These are phyloP conservation scores for Tragelaphus scriptus DNA, from an alignment of 2,113 vertebrate genomes.

Conservation along the genomic window DNA sequence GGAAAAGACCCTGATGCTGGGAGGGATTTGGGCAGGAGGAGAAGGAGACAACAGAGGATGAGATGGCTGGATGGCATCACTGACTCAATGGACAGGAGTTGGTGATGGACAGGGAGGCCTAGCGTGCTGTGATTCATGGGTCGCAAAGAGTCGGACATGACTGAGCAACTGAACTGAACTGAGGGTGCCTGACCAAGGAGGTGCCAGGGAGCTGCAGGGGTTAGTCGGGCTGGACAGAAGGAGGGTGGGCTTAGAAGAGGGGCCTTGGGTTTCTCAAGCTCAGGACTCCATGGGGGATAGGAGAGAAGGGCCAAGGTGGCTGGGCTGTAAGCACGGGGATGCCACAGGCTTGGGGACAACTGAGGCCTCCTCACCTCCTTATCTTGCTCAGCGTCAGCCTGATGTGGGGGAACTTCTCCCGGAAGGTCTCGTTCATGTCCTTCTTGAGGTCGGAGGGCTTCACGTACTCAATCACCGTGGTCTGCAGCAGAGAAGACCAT, in stretches of 20 bases:
- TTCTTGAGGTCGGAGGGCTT: slow-evolving; percentile 98
- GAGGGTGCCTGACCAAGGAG: background rate
- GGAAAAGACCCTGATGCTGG: no score
- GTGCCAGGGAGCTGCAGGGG: rapidly evolving
- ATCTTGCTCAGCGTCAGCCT: slow-evolving; percentile 97
- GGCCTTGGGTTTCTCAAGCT: background rate
- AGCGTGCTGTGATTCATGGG: background rate
- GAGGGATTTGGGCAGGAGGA: no score
- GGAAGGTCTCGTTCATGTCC: slow-evolving; percentile 99
- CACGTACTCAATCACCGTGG: slow-evolving; percentile 98
- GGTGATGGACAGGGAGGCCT: background rate
- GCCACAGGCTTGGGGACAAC: background rate
- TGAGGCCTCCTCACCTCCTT: slow-evolving; percentile 85
- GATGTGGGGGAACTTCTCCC: slow-evolving; percentile 96
- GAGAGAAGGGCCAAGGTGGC: background rate
- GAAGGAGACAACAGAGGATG: no score
- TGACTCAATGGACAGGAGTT: background rate
- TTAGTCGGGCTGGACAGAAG: rapidly evolving
- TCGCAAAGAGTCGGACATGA: background rate
- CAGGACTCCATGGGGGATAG: rapidly evolving
- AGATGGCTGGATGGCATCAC: no score
- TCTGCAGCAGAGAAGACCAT: slow-evolving; percentile 79
- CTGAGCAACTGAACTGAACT: background rate
- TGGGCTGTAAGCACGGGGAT: background rate
- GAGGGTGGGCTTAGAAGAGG: background rate